Evolutionary conservation across 2,888 invertebrate species (phyloP).

Genomic region (Dorcus hopei): DNA sequence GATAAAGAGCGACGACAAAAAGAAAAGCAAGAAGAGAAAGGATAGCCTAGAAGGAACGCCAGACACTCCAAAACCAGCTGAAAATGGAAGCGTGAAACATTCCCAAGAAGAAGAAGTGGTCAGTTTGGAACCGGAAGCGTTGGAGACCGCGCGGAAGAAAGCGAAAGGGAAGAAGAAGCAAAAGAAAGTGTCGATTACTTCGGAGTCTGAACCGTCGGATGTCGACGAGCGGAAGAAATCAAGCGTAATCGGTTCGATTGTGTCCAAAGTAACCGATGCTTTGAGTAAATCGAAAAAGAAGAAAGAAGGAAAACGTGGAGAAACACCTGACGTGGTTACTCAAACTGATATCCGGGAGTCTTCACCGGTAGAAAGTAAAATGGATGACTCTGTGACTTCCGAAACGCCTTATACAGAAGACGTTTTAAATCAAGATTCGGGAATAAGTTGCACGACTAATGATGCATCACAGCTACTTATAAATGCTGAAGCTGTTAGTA

Average conservation of each 20-base stretch:
- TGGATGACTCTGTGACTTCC: background rate
- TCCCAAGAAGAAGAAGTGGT: background rate
- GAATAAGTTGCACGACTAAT: too few species aligned
- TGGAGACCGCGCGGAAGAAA: constrained; percentile 11
- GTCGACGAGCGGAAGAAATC: constrained; percentile 22
- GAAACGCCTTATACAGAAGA: too few species aligned
- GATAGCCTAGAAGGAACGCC: constrained; percentile 1
- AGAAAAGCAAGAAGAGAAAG: constrained; percentile 27
- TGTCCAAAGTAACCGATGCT: constrained; percentile 16
- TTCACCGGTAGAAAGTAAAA: background rate
- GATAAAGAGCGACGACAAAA: constrained; percentile 27
- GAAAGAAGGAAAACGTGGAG: constrained; percentile 8
- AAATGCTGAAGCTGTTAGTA: background rate
- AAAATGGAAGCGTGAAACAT: background rate
- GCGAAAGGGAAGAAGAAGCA: constrained; percentile 16
- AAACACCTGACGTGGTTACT: background rate
- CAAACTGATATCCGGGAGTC: background rate
- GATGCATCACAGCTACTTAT: background rate
- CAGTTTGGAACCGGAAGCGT: constrained; percentile 3
- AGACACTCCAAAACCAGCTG: background rate
- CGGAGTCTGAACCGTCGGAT: constrained; percentile 18
- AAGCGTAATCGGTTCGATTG: constrained; percentile 12
- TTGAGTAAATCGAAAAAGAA: constrained; percentile 14
- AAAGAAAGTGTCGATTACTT: constrained; percentile 11
- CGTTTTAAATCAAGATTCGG: too few species aligned